Percentiles rank a stretch among this genome's conserved stretches.
These are phyloP conservation scores for Alviniconcha strummeri DNA, from an alignment of 2,888 invertebrate species.

Conservation along the genomic window DNA sequence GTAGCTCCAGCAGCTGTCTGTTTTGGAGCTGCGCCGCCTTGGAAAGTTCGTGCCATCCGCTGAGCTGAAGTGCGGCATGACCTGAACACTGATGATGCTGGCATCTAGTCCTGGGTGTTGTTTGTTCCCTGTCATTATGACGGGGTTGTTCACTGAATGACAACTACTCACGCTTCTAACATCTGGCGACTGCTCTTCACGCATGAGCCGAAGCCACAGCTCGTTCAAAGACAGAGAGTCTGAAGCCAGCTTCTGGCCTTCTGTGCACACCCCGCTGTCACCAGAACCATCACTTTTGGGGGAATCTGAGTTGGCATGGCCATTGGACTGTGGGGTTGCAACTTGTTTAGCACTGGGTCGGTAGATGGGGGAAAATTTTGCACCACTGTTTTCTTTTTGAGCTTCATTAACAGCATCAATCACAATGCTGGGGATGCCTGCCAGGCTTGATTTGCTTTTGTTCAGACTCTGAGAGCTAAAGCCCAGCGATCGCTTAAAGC, in stretches of 20 bases:
- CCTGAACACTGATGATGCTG: conserved; percentile 47
- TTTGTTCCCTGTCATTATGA: not conserved
- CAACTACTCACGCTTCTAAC: not conserved
- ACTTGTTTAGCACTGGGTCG: conserved; percentile 37
- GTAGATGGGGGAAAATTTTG: conserved; percentile 45
- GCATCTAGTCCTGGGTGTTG: conserved; percentile 27
- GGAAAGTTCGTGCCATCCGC: conserved; percentile 3
- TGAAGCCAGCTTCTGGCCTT: conserved; percentile 12
- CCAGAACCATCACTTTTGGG: conserved; percentile 27
- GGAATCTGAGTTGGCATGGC: not conserved
- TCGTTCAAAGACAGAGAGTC: conserved; percentile 24
- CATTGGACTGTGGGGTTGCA: not conserved
- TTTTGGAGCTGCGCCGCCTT: conserved; percentile 8
- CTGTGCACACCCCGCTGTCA: conserved; percentile 25
- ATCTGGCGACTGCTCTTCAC: not conserved
- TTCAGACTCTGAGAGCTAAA: conserved; percentile 63
- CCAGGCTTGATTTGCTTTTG: conserved; percentile 58
- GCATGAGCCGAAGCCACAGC: not conserved
- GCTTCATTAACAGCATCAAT: conserved; percentile 45
- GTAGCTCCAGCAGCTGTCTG: conserved; percentile 25
- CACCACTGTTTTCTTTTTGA: conserved; percentile 29
- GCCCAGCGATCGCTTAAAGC: conserved; percentile 60
- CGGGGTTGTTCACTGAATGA: conserved; percentile 16
- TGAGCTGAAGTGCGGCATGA: conserved; percentile 32
- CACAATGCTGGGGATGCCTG: conserved; percentile 49